Evolutionary conservation across 1,140 invertebrate genomes (phyloP).

Genomic region (Drosophila guanche): DNA sequence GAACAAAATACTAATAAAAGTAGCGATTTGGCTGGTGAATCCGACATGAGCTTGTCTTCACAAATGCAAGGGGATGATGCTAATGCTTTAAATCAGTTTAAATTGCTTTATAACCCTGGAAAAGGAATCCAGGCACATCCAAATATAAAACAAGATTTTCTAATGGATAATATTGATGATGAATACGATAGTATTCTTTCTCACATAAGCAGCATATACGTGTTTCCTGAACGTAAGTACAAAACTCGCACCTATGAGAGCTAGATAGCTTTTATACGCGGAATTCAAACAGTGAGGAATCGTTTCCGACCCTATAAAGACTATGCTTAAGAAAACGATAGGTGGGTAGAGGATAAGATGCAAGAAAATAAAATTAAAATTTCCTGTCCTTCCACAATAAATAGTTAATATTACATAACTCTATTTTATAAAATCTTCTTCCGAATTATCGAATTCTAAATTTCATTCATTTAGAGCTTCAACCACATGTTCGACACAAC

Average conservation of each 20-base stretch:
- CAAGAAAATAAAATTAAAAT: too few relatives aligned
- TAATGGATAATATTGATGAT: slow-evolving; percentile 17
- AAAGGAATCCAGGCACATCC: slow-evolving; percentile 7
- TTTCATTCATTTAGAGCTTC: slow-evolving; percentile 23
- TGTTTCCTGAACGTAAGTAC: slow-evolving; percentile 76
- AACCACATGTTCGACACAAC: slow-evolving; percentile 52
- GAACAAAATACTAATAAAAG: slow-evolving; percentile 8
- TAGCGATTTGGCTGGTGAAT: neutral
- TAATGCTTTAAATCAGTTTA: slow-evolving; percentile 34
- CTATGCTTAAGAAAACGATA: too few relatives aligned
- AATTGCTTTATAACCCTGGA: slow-evolving; percentile 6
- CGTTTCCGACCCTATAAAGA: too few relatives aligned
- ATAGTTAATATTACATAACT: too few relatives aligned
- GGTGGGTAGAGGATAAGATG: too few relatives aligned
- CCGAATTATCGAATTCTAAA: neutral
- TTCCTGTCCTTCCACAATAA: too few relatives aligned
- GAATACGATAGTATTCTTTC: slow-evolving; percentile 65
- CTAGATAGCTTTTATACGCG: neutral
- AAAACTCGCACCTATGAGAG: neutral
- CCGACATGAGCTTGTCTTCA: slow-evolving; percentile 16
- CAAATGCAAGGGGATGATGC: slow-evolving; percentile 69
- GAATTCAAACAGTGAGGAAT: neutral
- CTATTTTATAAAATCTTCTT: neutral
- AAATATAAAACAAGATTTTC: slow-evolving; percentile 4
- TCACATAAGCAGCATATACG: slow-evolving; percentile 68